Conservation (phyloP, 2,113 vertebrate genomes). For the Forbesichthys papilliferus region DNA sequence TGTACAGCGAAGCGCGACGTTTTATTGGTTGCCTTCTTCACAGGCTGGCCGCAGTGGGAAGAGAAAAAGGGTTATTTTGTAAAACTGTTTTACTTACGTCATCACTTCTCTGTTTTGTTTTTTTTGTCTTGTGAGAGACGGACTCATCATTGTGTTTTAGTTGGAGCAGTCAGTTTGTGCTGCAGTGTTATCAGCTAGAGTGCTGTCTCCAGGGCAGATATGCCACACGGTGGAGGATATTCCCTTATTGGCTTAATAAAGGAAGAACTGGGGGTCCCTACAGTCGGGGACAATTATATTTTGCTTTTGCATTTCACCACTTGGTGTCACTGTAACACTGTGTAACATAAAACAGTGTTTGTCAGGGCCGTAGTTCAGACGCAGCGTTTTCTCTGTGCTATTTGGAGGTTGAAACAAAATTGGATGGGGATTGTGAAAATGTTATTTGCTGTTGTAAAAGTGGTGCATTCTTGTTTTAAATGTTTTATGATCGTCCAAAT, state of each 20-base stretch:
- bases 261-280: not conserved
- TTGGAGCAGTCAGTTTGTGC: not conserved
- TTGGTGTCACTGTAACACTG: slow-evolving; percentile 55
- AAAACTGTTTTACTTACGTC: not conserved
- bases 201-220: not conserved
- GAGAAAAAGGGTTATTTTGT: slow-evolving; percentile 2
- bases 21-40: slow-evolving; percentile 4
- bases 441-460: no score
- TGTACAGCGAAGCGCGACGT: slow-evolving; percentile 21
- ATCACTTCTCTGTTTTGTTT: not conserved
- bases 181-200: not conserved
- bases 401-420: not conserved
- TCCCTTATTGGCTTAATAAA: not conserved
- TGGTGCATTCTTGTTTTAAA: not conserved
- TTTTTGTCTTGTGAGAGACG: slow-evolving; percentile 14
- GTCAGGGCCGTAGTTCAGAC: no score
- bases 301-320: slow-evolving; percentile 34
- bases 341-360: no score
- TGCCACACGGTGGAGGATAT: not conserved
- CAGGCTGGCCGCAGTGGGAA: slow-evolving; percentile 7
- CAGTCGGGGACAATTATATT: not conserved
- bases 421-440: not conserved
- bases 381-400: not conserved
- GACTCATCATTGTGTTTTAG: not conserved
- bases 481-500: not conserved